These are phyloP conservation scores for Melanotus villosus DNA, from an alignment of 2,888 invertebrate genomes.

Conservation along the genomic window DNA sequence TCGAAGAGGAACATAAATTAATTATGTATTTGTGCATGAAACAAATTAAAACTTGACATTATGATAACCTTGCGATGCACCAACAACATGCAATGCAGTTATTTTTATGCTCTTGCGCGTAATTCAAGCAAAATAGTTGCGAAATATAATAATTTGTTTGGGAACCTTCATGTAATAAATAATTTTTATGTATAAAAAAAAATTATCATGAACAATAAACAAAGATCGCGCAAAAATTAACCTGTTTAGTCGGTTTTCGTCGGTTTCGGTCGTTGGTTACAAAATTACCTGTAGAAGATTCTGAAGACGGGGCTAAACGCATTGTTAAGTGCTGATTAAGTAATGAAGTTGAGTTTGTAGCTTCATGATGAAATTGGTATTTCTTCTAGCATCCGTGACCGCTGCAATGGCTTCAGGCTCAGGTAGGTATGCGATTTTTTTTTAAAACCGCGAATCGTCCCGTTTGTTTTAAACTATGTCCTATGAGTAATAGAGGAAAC, in stretches of 20 bases:
- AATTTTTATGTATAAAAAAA: background rate
- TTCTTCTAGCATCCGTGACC: slow-evolving; percentile 41
- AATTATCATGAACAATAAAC: background rate
- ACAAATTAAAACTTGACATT: slow-evolving; percentile 14
- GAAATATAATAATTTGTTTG: background rate
- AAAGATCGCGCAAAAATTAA: slow-evolving; percentile 8
- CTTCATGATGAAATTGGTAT: slow-evolving; percentile 20
- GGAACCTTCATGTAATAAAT: background rate
- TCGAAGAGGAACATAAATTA: background rate
- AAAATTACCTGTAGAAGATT: slow-evolving; percentile 44
- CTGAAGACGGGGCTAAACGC: background rate
- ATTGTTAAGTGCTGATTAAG: slow-evolving; percentile 15
- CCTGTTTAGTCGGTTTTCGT: slow-evolving; percentile 56
- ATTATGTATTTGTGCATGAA: background rate
- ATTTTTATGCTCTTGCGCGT: slow-evolving; percentile 7
- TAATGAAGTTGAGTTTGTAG: slow-evolving; percentile 12
- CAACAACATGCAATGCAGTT: slow-evolving; percentile 9
- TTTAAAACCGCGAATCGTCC: background rate
- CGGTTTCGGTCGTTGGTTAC: slow-evolving; percentile 31
- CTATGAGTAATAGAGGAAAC: slow-evolving; percentile 1
- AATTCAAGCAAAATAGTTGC: background rate
- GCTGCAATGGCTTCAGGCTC: slow-evolving; percentile 48
- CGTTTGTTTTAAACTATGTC: background rate
- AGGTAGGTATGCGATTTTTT: slow-evolving; percentile 42
- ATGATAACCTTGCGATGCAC: slow-evolving; percentile 28